Evolutionary conservation across 1,140 invertebrate species (phyloP).

Genomic region (Pogonus chalceus): DNA sequence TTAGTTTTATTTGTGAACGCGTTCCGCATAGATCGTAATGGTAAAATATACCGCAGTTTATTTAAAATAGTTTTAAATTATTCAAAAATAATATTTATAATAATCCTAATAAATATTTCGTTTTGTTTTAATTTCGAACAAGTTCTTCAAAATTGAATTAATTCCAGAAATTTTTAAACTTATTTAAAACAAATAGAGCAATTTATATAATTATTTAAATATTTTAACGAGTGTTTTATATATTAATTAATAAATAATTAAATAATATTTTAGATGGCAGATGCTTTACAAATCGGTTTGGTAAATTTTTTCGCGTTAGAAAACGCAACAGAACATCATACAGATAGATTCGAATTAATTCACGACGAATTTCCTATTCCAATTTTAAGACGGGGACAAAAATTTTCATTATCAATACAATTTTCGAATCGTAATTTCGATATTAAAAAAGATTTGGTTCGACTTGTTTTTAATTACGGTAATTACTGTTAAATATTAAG

Average conservation of each 20-base stretch:
- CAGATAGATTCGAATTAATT: conserved; percentile 50
- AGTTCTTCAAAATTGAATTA: too few relatives aligned
- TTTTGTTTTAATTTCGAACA: too few relatives aligned
- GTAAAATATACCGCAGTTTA: too few relatives aligned
- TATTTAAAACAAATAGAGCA: too few relatives aligned
- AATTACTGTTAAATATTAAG: conserved; percentile 23
- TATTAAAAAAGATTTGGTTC: conserved; percentile 42
- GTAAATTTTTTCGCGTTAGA: conserved; percentile 51
- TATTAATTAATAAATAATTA: neutral
- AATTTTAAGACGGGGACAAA: conserved; percentile 52
- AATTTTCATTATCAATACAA: conserved; percentile 49
- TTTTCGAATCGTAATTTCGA: conserved; percentile 45
- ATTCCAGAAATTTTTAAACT: too few relatives aligned
- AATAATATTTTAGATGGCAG: conserved; percentile 9
- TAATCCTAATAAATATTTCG: too few relatives aligned
- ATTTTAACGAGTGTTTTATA: neutral
- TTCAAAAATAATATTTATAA: too few relatives aligned
- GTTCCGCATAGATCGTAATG: too few relatives aligned
- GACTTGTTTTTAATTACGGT: conserved; percentile 51
- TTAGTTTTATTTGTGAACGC: too few relatives aligned
- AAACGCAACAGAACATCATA: conserved; percentile 52
- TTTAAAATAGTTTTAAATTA: too few relatives aligned
- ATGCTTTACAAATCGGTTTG: conserved; percentile 39
- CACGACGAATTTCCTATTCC: conserved; percentile 38
- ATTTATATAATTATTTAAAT: too few relatives aligned